A percentile compares a stretch with the other conserved stretches of the same genome.
Conservation (phyloP, 2,797 vertebrate genomes). For the Microtus agrestis region DNA sequence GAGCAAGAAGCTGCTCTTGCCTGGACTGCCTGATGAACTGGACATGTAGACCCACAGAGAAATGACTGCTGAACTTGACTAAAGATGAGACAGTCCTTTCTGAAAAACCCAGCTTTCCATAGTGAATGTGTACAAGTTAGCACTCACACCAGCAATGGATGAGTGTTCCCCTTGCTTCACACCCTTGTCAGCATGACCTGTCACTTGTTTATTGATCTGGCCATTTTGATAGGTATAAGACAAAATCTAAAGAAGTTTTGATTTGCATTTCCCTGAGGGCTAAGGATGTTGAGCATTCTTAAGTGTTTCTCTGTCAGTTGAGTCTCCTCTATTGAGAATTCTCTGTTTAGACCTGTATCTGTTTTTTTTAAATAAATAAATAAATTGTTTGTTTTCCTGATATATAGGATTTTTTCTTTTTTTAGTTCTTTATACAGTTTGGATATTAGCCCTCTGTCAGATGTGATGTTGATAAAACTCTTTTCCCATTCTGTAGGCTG, state of each 20-base stretch:
- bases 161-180: not conserved
- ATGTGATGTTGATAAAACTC: too few species aligned
- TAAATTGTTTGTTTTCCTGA: too few species aligned
- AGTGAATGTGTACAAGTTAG: not conserved
- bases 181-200: not conserved
- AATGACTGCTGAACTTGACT: too few species aligned
- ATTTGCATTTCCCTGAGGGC: not conserved
- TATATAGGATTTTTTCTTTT: too few species aligned
- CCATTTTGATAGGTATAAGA: not conserved
- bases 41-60: too few species aligned
- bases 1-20: too few species aligned
- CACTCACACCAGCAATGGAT: not conserved
- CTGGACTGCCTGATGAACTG: too few species aligned
- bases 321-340: not conserved
- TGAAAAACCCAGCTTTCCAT: not conserved
- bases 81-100: not conserved
- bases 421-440: too few species aligned
- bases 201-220: not conserved
- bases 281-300: not conserved
- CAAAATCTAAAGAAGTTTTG: not conserved
- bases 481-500: too few species aligned
- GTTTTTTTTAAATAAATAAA: too few species aligned
- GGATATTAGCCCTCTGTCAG: too few species aligned
- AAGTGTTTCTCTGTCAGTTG: not conserved
- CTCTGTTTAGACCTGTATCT: too few species aligned